These are phyloP conservation scores for Dicerorhinus sumatrensis DNA, from an alignment of 2,113 vertebrate species.

Conservation along the genomic window DNA sequence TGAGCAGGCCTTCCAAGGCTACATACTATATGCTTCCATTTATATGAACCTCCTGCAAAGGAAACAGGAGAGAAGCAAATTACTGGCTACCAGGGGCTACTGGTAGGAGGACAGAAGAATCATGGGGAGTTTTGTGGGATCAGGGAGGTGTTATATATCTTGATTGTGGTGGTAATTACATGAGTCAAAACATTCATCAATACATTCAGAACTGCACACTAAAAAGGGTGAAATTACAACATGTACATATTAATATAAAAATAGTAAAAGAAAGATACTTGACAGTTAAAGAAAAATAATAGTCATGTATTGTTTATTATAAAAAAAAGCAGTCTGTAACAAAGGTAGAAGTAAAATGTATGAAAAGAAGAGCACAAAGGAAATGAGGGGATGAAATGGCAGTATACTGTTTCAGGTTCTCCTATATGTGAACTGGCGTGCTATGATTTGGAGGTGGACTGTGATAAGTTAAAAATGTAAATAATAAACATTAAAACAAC, in stretches of 20 bases:
- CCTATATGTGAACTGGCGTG: neutral
- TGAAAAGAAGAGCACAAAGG: neutral
- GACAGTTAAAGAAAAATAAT: neutral
- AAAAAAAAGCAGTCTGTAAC: too few species aligned
- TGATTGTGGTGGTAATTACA: neutral
- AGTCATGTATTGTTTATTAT: neutral
- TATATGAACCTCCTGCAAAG: neutral
- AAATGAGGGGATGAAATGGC: neutral
- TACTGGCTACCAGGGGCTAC: neutral
- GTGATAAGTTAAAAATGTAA: too few species aligned
- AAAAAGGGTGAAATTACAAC: neutral
- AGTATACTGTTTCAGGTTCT: neutral
- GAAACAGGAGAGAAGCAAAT: neutral
- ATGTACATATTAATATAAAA: neutral
- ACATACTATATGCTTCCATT: too few species aligned
- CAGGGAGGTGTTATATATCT: neutral
- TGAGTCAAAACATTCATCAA: too few species aligned
- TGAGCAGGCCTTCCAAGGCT: too few species aligned
- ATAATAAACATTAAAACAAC: too few species aligned
- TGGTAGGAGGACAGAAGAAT: neutral
- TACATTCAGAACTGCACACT: neutral
- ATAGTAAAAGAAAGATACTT: neutral
- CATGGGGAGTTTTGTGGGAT: too few species aligned
- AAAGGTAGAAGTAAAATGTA: neutral
- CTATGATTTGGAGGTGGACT: neutral